Evolutionary conservation across 1,140 invertebrate species (phyloP).

Genomic region (Yoshiicerus persimilis): DNA sequence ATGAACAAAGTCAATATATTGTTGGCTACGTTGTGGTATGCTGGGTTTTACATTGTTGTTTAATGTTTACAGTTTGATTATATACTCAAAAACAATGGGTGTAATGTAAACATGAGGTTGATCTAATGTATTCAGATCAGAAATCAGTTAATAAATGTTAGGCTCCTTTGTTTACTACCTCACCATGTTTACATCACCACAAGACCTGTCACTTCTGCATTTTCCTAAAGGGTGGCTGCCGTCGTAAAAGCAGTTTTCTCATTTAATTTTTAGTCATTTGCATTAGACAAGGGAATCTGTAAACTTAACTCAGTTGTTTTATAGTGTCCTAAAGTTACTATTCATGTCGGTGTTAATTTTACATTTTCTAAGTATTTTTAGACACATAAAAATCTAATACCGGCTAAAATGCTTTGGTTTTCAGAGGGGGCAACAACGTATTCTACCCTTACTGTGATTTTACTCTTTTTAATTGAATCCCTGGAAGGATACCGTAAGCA

Average conservation of each 20-base stretch:
- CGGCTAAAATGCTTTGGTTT: not conserved
- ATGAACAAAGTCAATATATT: too few relatives aligned
- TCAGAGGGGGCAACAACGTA: too few relatives aligned
- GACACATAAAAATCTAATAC: not conserved
- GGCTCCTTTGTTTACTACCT: not conserved
- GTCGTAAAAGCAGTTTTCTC: not conserved
- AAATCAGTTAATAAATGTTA: not conserved
- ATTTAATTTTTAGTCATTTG: not conserved
- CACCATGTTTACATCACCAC: not conserved
- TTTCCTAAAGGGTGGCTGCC: not conserved
- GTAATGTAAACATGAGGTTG: not conserved
- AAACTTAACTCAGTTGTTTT: not conserved
- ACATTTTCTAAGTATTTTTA: not conserved
- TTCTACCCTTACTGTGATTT: not conserved
- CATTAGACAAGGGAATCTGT: not conserved
- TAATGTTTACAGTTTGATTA: not conserved
- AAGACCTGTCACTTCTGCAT: not conserved
- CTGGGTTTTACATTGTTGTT: not conserved
- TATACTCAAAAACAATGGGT: not conserved
- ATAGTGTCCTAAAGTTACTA: not conserved
- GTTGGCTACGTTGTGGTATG: not conserved
- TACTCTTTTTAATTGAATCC: not conserved
- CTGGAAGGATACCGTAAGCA: not conserved
- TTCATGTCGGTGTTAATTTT: not conserved
- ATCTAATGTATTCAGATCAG: not conserved